Conservation (phyloP, 1,140 invertebrate species). For the Nomia melanderi region DNA sequence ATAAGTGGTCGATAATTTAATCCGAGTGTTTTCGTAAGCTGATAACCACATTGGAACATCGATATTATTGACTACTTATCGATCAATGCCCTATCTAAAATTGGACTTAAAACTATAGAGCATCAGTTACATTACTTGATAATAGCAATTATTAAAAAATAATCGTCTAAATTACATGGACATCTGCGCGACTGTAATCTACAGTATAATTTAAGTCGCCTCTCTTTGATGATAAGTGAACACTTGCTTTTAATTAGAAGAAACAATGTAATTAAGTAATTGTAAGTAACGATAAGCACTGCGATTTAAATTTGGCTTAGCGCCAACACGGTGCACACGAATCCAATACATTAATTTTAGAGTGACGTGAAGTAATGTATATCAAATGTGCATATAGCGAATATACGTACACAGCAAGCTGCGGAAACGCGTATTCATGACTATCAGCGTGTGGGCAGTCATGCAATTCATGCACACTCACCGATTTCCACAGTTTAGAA, state of each 20-base stretch:
- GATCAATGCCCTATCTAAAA: neutral
- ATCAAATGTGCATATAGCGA: neutral
- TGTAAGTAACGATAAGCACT: too few species aligned
- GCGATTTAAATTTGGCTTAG: neutral
- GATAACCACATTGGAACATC: neutral
- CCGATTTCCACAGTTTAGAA: neutral
- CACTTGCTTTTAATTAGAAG: neutral
- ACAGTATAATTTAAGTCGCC: neutral
- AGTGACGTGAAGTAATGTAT: neutral
- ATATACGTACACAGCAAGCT: neutral
- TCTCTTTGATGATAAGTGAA: neutral
- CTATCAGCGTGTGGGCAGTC: neutral
- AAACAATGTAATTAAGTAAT: neutral
- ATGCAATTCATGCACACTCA: neutral
- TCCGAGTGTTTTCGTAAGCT: neutral
- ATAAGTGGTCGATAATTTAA: neutral
- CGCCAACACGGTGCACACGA: slow-evolving; percentile 12
- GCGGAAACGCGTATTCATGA: neutral
- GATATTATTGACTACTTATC: neutral
- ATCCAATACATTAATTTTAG: slow-evolving; percentile 35
- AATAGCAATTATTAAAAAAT: too few species aligned
- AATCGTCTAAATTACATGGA: neutral
- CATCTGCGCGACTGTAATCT: neutral
- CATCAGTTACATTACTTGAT: neutral
- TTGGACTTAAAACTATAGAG: neutral